phyloP scores from a whole-genome alignment of 2,113 vertebrate species.

The Hystrix brachyura region DNA sequence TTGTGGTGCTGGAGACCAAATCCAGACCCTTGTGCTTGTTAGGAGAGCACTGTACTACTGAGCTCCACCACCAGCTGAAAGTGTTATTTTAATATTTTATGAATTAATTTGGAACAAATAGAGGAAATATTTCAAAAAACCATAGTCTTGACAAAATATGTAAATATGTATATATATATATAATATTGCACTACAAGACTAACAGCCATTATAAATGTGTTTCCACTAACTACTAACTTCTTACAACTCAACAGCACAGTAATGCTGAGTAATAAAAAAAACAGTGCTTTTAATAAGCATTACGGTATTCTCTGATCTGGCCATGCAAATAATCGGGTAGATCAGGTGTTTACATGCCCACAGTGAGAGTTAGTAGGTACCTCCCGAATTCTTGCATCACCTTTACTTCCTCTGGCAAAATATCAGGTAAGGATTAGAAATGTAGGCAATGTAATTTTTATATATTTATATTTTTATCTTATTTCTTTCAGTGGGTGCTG shows the following conservation, averaged over 20 bases:
- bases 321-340: constrained; percentile 59
- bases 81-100: constrained; percentile 84
- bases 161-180: background rate
- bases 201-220: constrained; percentile 25
- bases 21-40: no score
- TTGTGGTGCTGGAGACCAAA: background rate
- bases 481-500: no score
- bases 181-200: background rate
- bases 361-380: background rate
- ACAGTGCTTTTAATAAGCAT: constrained; percentile 61
- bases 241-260: constrained; percentile 46
- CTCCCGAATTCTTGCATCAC: constrained; percentile 68
- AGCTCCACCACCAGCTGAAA: constrained; percentile 62
- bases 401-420: constrained; percentile 23
- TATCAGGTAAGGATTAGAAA: background rate
- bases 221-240: constrained; percentile 52
- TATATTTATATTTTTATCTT: no score
- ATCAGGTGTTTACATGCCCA: constrained; percentile 73
- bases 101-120: background rate
- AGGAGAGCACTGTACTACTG: background rate
- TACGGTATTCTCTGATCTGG: constrained; percentile 57
- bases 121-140: constrained; percentile 23
- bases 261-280: constrained; percentile 74
- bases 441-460: background rate
- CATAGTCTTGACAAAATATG: background rate